These are phyloP conservation scores for Strigamia transsilvanica DNA, from an alignment of 2,888 invertebrate species.

Conservation along the genomic window DNA sequence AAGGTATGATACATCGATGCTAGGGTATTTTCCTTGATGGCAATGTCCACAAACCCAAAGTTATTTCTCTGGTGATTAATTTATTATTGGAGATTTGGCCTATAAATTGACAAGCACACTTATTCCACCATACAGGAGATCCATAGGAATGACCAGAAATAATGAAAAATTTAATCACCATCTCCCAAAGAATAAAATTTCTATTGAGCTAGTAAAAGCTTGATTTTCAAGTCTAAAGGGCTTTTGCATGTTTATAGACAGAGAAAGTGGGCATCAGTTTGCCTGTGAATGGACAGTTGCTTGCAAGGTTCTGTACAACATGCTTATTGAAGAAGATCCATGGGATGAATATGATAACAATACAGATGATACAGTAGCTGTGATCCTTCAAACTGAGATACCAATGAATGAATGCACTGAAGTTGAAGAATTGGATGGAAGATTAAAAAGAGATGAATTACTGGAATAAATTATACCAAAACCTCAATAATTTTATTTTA, in stretches of 20 bases:
- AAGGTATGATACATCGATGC: constrained; percentile 3
- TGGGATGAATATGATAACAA: background rate
- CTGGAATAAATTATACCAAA: too few species aligned
- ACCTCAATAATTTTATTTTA: too few species aligned
- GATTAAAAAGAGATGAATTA: too few species aligned
- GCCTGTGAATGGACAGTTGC: constrained; percentile 30
- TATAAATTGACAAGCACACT: background rate
- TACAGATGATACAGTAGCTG: background rate
- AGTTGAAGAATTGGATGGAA: too few species aligned
- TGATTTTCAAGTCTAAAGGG: background rate
- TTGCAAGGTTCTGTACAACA: constrained; percentile 14
- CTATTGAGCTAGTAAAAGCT: background rate
- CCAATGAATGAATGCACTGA: too few species aligned
- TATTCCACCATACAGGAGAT: constrained; percentile 1
- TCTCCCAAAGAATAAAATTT: background rate
- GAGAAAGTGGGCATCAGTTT: background rate
- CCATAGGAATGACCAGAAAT: background rate
- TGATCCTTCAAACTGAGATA: too few species aligned
- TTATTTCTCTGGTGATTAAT: background rate
- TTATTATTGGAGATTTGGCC: background rate
- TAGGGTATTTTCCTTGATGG: background rate
- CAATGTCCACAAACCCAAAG: background rate
- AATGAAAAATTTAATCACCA: constrained; percentile 15
- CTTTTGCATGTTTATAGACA: background rate
- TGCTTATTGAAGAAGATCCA: background rate